A percentile compares a stretch with the other conserved stretches of the same genome.
These are phyloP conservation scores for Eupithecia subumbrata DNA, from an alignment of 2,888 invertebrate species.

Conservation along the genomic window DNA sequence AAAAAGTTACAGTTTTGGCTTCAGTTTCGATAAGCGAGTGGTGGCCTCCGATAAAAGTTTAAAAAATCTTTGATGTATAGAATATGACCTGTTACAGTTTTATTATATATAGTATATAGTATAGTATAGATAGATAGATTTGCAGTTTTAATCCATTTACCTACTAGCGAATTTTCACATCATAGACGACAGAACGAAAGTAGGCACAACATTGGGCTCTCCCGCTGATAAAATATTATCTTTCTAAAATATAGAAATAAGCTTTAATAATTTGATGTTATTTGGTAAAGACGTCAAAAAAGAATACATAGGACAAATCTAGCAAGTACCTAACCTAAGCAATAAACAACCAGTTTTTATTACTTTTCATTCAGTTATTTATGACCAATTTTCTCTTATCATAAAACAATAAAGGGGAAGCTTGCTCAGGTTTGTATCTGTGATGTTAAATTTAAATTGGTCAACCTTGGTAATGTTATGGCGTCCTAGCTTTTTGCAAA, in stretches of 20 bases:
- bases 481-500: background rate
- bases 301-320: background rate
- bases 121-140: no score
- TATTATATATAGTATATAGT: no score
- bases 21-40: no score
- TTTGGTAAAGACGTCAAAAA: background rate
- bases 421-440: background rate
- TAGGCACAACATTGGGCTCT: background rate
- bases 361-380: slow-evolving; percentile 3
- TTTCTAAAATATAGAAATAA: background rate
- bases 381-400: slow-evolving; percentile 7
- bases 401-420: slow-evolving; percentile 2
- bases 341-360: background rate
- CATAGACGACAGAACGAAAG: background rate
- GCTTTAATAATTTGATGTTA: no score
- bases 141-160: no score
- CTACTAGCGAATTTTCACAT: no score
- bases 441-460: background rate
- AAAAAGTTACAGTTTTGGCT: no score
- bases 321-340: background rate
- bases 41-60: no score
- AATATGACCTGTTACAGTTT: no score
- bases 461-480: background rate
- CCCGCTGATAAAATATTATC: no score
- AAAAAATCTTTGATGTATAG: no score